These are phyloP conservation scores for Paratilapia polleni DNA, from an alignment of 2,113 vertebrate species.

Conservation along the genomic window DNA sequence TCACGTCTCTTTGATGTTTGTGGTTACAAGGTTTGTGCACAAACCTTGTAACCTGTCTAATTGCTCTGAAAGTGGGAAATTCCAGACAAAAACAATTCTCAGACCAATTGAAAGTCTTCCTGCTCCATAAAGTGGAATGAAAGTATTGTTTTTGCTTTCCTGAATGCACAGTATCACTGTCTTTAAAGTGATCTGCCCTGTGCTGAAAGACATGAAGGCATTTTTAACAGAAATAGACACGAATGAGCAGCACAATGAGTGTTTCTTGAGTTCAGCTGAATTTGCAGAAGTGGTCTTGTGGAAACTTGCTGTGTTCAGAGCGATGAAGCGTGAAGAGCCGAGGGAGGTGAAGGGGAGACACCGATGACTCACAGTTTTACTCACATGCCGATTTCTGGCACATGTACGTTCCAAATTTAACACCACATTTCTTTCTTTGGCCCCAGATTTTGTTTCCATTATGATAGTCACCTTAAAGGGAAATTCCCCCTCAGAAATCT, in stretches of 20 bases:
- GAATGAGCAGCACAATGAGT: background rate
- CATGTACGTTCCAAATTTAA: conserved; percentile 8
- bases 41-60: rapidly evolving
- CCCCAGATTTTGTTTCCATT: background rate
- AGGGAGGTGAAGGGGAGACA: conserved; percentile 26
- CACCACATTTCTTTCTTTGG: conserved; percentile 9
- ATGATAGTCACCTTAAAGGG: background rate
- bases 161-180: background rate
- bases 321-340: background rate
- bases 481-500: conserved; percentile 6
- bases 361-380: conserved; percentile 33
- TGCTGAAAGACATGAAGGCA: background rate
- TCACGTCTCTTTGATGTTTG: background rate
- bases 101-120: background rate
- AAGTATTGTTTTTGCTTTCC: background rate
- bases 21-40: no score
- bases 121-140: rapidly evolving
- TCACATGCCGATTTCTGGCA: conserved; percentile 26
- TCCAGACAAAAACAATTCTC: background rate
- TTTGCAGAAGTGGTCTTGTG: background rate
- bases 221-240: rapidly evolving
- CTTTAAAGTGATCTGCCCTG: background rate
- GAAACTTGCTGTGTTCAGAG: background rate
- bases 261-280: background rate
- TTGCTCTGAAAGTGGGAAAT: background rate